phyloP scores from a whole-genome alignment of 2,888 invertebrate genomes.

The Chalcis sispes region DNA sequence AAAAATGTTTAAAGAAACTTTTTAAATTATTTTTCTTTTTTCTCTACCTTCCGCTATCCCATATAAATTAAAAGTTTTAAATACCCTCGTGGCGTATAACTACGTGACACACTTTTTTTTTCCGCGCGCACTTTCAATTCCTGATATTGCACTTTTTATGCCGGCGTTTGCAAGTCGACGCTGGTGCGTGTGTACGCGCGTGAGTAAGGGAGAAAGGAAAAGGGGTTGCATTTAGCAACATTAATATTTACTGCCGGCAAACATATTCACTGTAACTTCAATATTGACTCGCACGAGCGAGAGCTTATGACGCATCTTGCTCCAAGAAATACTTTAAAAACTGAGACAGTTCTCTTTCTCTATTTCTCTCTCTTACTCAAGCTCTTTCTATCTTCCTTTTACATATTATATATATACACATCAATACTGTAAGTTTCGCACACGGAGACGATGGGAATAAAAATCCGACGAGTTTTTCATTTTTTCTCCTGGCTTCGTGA shows the following conservation, averaged over 20 bases:
- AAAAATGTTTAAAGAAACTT: slow-evolving; percentile 1
- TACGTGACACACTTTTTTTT: slow-evolving; percentile 41
- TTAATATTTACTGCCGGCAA: slow-evolving; percentile 21
- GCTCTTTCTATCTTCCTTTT: too few species aligned
- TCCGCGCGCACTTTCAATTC: slow-evolving; percentile 14
- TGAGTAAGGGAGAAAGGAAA: too few species aligned
- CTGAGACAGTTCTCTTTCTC: neutral
- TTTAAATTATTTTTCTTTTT: neutral
- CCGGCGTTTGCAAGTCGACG: neutral
- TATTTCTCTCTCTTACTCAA: too few species aligned
- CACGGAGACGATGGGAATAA: too few species aligned
- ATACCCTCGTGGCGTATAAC: slow-evolving; percentile 16
- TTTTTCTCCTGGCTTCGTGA: too few species aligned
- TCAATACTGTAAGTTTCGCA: too few species aligned
- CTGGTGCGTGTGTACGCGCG: neutral
- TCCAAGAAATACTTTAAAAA: slow-evolving; percentile 11
- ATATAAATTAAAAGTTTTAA: slow-evolving; percentile 46
- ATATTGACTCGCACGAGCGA: slow-evolving; percentile 4
- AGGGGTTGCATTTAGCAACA: slow-evolving; percentile 5
- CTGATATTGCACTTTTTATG: slow-evolving; percentile 6
- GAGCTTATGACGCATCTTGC: neutral
- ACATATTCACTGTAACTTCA: slow-evolving; percentile 4
- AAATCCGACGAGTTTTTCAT: too few species aligned
- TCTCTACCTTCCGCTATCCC: neutral
- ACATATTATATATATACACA: too few species aligned